Percentiles rank a stretch among this genome's conserved stretches.
phyloP scores from a whole-genome alignment of 1,140 invertebrate species.

The Bombus haemorrhoidalis region DNA sequence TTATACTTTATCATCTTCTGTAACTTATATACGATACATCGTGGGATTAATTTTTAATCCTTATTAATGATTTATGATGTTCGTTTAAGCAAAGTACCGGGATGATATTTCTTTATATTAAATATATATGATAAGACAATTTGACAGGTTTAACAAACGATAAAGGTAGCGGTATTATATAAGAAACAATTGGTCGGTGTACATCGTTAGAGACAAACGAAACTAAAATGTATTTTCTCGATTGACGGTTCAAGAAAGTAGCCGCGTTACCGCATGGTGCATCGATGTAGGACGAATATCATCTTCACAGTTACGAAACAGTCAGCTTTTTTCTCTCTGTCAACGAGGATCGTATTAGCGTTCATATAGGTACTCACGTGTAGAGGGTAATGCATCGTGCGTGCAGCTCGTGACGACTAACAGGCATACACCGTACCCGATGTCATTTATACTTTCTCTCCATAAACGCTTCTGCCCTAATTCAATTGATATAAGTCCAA shows the following conservation, averaged over 20 bases:
- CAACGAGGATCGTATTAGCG: slow-evolving; percentile 30
- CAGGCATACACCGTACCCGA: slow-evolving; percentile 65
- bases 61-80: neutral
- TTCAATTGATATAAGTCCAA: slow-evolving; percentile 21
- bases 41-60: neutral
- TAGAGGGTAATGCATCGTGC: slow-evolving; percentile 75
- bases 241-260: neutral
- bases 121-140: neutral
- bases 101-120: neutral
- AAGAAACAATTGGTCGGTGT: neutral
- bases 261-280: slow-evolving; percentile 3
- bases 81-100: neutral
- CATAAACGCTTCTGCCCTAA: slow-evolving; percentile 61
- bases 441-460: slow-evolving; percentile 80
- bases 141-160: neutral
- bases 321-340: slow-evolving; percentile 1
- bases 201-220: neutral
- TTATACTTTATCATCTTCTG: neutral
- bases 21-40: neutral
- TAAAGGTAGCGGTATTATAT: neutral
- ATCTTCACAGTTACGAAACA: slow-evolving; percentile 36
- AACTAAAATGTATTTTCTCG: slow-evolving; percentile 32
- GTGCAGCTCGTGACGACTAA: slow-evolving; percentile 74
- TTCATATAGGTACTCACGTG: slow-evolving; percentile 71
- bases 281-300: slow-evolving; percentile 13